Evolutionary conservation across 2,113 vertebrate genomes (phyloP).

Genomic region (Halcyon senegalensis): DNA sequence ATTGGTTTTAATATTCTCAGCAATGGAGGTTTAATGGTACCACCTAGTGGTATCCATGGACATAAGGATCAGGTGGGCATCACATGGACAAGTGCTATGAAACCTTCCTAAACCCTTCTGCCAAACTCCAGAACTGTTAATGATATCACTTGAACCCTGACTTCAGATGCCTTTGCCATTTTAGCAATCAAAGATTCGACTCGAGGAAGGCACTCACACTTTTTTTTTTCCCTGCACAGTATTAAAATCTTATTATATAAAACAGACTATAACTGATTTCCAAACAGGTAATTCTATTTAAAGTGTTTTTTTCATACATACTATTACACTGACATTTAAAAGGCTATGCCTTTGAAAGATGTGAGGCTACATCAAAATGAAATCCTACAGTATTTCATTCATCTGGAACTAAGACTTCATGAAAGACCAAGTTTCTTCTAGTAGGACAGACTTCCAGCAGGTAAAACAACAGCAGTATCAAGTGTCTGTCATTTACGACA

Average conservation of each 20-base stretch:
- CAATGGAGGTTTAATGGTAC: conserved; percentile 25
- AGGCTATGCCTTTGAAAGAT: not conserved
- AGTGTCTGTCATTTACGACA: not conserved
- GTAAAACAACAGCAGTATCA: not conserved
- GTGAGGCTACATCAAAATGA: not conserved
- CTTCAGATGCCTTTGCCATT: not conserved
- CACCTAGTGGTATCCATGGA: conserved; percentile 42
- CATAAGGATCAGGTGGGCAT: not conserved
- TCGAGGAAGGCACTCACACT: not conserved
- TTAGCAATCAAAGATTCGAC: not conserved
- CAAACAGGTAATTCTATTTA: not conserved
- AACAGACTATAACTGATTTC: not conserved
- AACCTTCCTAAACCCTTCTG: not conserved
- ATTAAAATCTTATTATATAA: not conserved
- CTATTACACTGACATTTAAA: not conserved
- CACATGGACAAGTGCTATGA: not conserved
- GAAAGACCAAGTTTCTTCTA: not conserved
- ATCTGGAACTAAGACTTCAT: not conserved
- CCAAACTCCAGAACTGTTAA: not conserved
- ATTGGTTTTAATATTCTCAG: not conserved
- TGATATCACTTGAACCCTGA: not conserved
- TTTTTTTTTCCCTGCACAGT: not conserved
- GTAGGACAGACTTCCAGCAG: not conserved
- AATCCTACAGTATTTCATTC: not conserved
- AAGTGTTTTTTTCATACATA: not conserved